Conservation (phyloP, 2,113 vertebrate species). For the Mandrillus leucophaeus region DNA sequence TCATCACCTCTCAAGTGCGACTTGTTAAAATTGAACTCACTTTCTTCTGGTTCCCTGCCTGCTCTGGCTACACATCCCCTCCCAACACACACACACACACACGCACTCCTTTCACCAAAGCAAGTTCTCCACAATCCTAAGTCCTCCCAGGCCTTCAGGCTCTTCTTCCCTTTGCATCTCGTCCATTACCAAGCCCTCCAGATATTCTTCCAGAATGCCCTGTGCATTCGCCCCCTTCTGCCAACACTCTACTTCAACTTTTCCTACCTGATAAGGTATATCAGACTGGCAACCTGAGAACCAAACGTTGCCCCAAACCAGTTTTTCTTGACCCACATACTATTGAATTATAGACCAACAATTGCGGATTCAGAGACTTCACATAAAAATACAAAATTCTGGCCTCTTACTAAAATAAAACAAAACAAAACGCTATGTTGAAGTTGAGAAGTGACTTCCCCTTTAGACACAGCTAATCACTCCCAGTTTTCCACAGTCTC, state of each 20-base stretch:
- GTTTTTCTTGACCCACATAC: not conserved
- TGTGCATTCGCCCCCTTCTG: not conserved
- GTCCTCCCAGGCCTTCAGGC: not conserved
- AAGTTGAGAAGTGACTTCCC: not conserved
- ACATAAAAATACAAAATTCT: not conserved
- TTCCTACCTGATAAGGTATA: not conserved
- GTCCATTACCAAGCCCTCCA: not conserved
- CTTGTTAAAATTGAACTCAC: not conserved
- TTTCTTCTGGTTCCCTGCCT: not conserved
- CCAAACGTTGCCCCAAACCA: not conserved
- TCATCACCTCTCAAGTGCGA: not conserved
- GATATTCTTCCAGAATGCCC: not conserved
- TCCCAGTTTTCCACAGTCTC: not conserved
- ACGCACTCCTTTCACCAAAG: not conserved
- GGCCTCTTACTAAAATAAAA: not conserved
- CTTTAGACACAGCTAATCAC: not conserved
- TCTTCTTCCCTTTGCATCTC: not conserved
- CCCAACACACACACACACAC: fast-evolving
- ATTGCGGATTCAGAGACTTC: not conserved
- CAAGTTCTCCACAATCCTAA: not conserved
- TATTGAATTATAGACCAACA: not conserved
- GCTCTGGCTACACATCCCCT: too few relatives aligned
- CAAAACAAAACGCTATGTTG: not conserved
- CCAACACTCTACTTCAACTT: not conserved
- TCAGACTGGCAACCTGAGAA: not conserved